A percentile compares a stretch with the other conserved stretches of the same genome.
phyloP scores from a whole-genome alignment of 2,888 invertebrate genomes.

The Orthonychiurus folsomi region DNA sequence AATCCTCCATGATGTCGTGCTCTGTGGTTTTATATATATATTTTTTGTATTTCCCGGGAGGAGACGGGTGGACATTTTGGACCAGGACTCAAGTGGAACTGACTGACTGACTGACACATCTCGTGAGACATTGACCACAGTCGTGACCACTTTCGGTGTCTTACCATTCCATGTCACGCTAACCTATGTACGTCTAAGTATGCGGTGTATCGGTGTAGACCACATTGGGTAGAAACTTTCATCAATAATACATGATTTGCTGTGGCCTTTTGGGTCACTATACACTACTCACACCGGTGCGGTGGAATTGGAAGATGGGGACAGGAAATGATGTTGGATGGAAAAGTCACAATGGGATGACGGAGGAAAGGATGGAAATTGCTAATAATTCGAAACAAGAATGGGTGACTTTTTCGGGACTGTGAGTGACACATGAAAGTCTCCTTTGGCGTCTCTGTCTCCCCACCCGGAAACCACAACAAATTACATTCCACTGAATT shows the following conservation, averaged over 20 bases:
- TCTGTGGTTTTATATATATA: too few species aligned
- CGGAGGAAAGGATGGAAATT: slow-evolving; percentile 26
- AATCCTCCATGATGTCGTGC: too few species aligned
- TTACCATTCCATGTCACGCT: too few species aligned
- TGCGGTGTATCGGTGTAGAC: not conserved
- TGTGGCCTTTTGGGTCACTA: slow-evolving; percentile 4
- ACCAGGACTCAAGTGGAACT: not conserved
- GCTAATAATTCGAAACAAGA: slow-evolving; percentile 16
- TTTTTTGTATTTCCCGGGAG: too few species aligned
- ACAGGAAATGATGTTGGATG: slow-evolving; percentile 5
- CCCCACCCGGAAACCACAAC: slow-evolving; percentile 30
- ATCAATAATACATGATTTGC: slow-evolving; percentile 31
- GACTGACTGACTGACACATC: slow-evolving; percentile 23
- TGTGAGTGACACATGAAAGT: slow-evolving; percentile 28
- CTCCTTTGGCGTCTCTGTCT: slow-evolving; percentile 11
- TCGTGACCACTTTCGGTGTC: slow-evolving; percentile 24
- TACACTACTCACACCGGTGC: slow-evolving; percentile 5
- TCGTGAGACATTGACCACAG: slow-evolving; percentile 35
- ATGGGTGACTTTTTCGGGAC: slow-evolving; percentile 9
- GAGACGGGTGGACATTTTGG: not conserved
- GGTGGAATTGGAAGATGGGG: slow-evolving; percentile 15
- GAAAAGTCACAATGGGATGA: not conserved
- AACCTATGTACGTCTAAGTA: not conserved
- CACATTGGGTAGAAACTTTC: slow-evolving; percentile 24
- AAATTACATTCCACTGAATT: slow-evolving; percentile 35